These are phyloP conservation scores for Pyralis farinalis DNA, from an alignment of 2,888 invertebrate genomes.

Conservation along the genomic window DNA sequence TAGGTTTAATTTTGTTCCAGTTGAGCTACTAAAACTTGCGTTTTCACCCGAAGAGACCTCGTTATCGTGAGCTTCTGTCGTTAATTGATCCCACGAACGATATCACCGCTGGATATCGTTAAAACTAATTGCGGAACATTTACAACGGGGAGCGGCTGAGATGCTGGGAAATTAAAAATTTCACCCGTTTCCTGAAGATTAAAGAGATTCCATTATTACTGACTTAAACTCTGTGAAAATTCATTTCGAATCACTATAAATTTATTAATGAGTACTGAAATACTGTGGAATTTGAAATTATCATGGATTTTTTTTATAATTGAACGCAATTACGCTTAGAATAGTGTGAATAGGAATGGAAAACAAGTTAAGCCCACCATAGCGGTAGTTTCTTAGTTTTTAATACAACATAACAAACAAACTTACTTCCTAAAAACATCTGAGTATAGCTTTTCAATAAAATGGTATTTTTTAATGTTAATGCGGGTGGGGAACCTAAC, in stretches of 20 bases:
- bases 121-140: constrained; percentile 20
- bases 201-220: background rate
- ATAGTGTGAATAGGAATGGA: no score
- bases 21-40: no score
- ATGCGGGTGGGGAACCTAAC: no score
- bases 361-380: no score
- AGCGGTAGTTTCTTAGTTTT: no score
- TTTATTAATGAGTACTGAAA: background rate
- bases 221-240: background rate
- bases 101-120: constrained; percentile 19
- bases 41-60: background rate
- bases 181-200: background rate
- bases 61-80: constrained; percentile 10
- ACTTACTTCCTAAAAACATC: no score
- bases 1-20: no score
- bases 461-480: no score
- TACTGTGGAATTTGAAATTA: background rate
- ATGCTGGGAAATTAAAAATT: constrained; percentile 1
- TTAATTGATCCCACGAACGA: constrained; percentile 22
- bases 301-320: no score
- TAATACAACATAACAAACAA: no score
- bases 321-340: no score
- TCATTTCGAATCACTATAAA: background rate
- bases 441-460: no score
- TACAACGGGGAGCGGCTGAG: constrained; percentile 1